Evolutionary conservation across 2,888 invertebrate genomes (phyloP), one percentile per base, ranked within the genome.

Genomic region (Melieria crassipennis): DNA sequence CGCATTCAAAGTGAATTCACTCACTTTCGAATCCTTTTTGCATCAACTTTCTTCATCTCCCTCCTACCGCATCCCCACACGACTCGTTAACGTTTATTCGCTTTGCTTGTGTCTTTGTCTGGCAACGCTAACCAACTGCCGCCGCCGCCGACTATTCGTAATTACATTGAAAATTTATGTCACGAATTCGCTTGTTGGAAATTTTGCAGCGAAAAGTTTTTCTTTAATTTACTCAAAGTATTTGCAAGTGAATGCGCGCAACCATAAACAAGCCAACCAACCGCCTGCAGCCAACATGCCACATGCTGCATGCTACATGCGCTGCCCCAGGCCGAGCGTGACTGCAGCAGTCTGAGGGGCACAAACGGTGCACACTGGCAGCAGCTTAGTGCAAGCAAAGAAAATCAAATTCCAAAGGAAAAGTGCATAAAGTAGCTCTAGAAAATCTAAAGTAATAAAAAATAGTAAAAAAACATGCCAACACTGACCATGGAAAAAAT

Each of bases 111-210:
- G 30, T 30, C 30, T 30, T 30, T 30, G 30, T 30, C 30, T 30
- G 30, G 30, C 30, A 30, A 3, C 3, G 30, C 30, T 30, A 30
- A 30, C 52, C 5, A 47, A 16, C 48, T 11, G n/a, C 7, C 58
- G 11, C 50, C 16, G 60, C 43, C n/a, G 52, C 47, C 61, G 13
- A 60, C 67, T 60, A 16, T 9, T 61, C 60, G 60, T 67, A 67
- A 67, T 67, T 67, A 61, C 67, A 67, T 67, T 61, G 48, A 58
- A 67, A 67, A 67, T 67, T 67, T 67, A 60, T 67, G 67, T 67
- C 67, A 67, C 67, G 67, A 67, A 67, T 67, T 60, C 43, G 45
- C 50, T 67, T 67, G 60, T 61, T 30, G 30, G 30, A 30, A 30
- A 30, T 30, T 30, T 30, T 2, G 3, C 60, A 61, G 52, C 60